A percentile compares a stretch with the other conserved stretches of the same genome.
Evolutionary conservation across 2,113 vertebrate species (phyloP).

Genomic region (Crotalus helleri): DNA sequence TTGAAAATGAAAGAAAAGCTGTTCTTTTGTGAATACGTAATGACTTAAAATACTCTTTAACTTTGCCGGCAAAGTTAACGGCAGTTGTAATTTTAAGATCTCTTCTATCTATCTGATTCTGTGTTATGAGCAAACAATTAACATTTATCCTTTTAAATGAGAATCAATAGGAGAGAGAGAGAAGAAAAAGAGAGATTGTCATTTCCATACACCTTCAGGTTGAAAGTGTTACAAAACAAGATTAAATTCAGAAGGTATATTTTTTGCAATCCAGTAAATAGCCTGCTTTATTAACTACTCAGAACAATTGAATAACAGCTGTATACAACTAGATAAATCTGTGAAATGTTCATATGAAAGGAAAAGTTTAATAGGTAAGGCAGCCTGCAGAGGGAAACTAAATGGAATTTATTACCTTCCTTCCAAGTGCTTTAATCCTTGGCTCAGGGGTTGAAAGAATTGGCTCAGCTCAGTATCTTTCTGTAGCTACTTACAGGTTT

Average conservation of each 20-base stretch:
- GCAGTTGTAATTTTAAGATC: not conserved
- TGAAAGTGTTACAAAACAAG: slow-evolving; percentile 1
- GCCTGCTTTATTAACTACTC: slow-evolving; percentile 20
- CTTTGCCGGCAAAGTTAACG: not conserved
- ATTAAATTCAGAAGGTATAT: slow-evolving; percentile 19
- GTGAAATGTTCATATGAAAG: slow-evolving; percentile 13
- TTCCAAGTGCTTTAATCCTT: slow-evolving; percentile 46
- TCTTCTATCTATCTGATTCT: not conserved
- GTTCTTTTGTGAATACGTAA: slow-evolving; percentile 17
- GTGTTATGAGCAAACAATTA: slow-evolving; percentile 29
- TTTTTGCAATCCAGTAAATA: slow-evolving; percentile 7
- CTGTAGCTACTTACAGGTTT: slow-evolving; percentile 43
- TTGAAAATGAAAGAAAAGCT: not conserved
- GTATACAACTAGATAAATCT: not conserved
- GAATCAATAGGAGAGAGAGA: not conserved
- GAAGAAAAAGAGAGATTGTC: not conserved
- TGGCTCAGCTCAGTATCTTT: slow-evolving; percentile 22
- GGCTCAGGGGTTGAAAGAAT: slow-evolving; percentile 32
- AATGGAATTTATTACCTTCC: slow-evolving; percentile 56
- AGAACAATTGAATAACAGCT: slow-evolving; percentile 18
- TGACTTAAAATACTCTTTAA: not conserved
- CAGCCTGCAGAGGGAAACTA: slow-evolving; percentile 19
- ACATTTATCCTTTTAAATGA: slow-evolving; percentile 6
- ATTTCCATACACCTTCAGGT: slow-evolving; percentile 12
- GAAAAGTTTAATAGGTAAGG: slow-evolving; percentile 26